phyloP scores from a whole-genome alignment of 2,797 vertebrate species.

The Phyllotis vaccarum region DNA sequence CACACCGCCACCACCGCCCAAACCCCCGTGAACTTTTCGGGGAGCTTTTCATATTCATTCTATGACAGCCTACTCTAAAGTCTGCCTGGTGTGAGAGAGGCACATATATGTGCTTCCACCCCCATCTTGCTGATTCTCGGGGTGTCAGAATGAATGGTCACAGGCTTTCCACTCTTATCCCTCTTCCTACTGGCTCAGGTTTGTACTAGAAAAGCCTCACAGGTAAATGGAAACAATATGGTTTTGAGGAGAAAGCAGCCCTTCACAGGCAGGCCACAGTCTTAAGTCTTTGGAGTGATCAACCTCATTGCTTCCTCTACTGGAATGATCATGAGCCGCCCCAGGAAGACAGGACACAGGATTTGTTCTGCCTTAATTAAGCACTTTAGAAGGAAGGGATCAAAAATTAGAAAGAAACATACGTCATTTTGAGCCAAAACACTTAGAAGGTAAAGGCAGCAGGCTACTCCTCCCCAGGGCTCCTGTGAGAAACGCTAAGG shows the following conservation, averaged over 20 bases:
- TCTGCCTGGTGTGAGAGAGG: not conserved
- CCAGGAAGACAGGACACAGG: not conserved
- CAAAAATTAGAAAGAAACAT: slow-evolving; percentile 28
- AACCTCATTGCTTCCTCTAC: slow-evolving; percentile 30
- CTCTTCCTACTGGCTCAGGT: too few relatives aligned
- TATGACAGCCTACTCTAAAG: accelerated
- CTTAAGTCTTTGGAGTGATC: not conserved
- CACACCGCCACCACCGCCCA: too few relatives aligned
- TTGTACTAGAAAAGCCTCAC: not conserved
- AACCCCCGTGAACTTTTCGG: not conserved
- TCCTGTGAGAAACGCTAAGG: not conserved
- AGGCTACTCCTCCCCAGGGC: not conserved
- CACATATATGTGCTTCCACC: accelerated
- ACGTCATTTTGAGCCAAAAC: not conserved
- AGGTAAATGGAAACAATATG: not conserved
- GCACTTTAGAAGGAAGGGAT: slow-evolving; percentile 12
- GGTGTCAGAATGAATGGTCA: not conserved
- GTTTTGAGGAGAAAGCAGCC: not conserved
- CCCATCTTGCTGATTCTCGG: accelerated
- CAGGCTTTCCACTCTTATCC: not conserved
- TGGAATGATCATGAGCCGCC: slow-evolving; percentile 1
- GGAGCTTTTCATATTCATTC: not conserved
- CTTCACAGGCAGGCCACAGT: accelerated
- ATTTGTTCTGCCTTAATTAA: slow-evolving; percentile 21
- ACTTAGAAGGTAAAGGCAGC: not conserved